phyloP scores from a whole-genome alignment of 2,888 invertebrate genomes.

The Drosophila meridiana region DNA sequence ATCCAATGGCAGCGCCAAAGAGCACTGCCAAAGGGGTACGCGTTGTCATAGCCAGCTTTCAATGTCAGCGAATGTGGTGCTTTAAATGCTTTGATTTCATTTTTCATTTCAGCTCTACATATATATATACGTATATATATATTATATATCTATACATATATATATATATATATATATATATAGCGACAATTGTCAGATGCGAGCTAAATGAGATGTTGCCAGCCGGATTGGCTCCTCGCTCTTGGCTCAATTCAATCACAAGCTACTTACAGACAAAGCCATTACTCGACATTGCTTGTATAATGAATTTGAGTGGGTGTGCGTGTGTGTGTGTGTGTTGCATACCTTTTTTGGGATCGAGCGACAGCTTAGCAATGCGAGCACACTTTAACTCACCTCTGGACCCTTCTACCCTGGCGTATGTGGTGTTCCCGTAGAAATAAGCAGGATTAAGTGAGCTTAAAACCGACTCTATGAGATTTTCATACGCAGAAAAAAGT shows the following conservation, averaged over 20 bases:
- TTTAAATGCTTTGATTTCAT: slow-evolving; percentile 81
- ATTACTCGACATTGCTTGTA: slow-evolving; percentile 61
- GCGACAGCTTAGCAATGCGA: slow-evolving; percentile 47
- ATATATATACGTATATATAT: slow-evolving; percentile 7
- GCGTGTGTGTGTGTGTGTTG: slow-evolving; percentile 21
- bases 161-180: slow-evolving; percentile 1
- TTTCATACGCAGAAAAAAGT: slow-evolving; percentile 43
- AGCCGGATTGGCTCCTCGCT: slow-evolving; percentile 33
- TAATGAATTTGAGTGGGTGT: slow-evolving; percentile 56
- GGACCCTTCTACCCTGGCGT: background rate
- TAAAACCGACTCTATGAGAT: slow-evolving; percentile 66
- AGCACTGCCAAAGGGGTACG: slow-evolving; percentile 57
- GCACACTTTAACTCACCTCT: slow-evolving; percentile 15
- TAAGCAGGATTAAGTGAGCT: slow-evolving; percentile 76
- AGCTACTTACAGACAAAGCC: slow-evolving; percentile 79
- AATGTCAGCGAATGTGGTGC: slow-evolving; percentile 68
- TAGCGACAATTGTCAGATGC: slow-evolving; percentile 53
- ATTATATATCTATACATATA: background rate
- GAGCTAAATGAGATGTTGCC: slow-evolving; percentile 56
- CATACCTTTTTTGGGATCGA: slow-evolving; percentile 37
- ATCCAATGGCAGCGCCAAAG: slow-evolving; percentile 56
- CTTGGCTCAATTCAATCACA: slow-evolving; percentile 76
- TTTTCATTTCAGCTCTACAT: slow-evolving; percentile 68
- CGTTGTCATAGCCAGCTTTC: slow-evolving; percentile 59
- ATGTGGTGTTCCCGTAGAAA: slow-evolving; percentile 59